phyloP scores from a whole-genome alignment of 2,113 vertebrate species.

The Clarias magur region DNA sequence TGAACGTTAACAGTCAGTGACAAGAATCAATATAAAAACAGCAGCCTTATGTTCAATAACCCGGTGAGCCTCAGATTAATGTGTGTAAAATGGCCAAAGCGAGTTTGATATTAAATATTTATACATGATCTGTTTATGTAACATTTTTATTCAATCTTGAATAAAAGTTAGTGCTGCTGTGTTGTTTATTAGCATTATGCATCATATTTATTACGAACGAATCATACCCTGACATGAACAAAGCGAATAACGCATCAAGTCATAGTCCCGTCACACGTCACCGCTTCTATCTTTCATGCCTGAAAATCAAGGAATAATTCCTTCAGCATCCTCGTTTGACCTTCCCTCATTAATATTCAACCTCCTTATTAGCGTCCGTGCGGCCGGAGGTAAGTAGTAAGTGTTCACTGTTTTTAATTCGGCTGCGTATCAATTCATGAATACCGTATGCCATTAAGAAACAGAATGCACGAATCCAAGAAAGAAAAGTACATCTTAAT shows the following conservation, averaged over 20 bases:
- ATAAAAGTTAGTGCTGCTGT: slow-evolving; percentile 29
- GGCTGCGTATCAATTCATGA: slow-evolving; percentile 1
- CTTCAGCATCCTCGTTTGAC: slow-evolving; percentile 29
- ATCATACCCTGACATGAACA: background rate
- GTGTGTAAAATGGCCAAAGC: slow-evolving; percentile 7
- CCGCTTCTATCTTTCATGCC: background rate
- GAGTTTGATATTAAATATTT: background rate
- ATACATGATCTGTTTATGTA: background rate
- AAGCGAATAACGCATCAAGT: background rate
- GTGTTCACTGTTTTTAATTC: no score
- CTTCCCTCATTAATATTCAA: slow-evolving; percentile 23
- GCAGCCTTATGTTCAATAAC: slow-evolving; percentile 7
- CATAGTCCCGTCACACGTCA: background rate
- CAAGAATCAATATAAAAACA: slow-evolving; percentile 31
- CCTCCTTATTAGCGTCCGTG: background rate
- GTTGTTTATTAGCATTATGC: slow-evolving; percentile 10
- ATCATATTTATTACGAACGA: background rate
- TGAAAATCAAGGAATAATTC: slow-evolving; percentile 22
- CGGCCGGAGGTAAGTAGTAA: slow-evolving; percentile 7
- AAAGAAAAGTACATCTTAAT: slow-evolving; percentile 21
- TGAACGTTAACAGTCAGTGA: slow-evolving; percentile 18
- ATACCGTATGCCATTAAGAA: background rate
- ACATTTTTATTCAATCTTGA: slow-evolving; percentile 10
- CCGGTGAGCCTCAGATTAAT: slow-evolving; percentile 33
- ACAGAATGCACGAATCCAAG: background rate